Percentiles rank a stretch among this genome's conserved stretches.
Evolutionary conservation across 2,797 vertebrate species (phyloP).

Genomic region (Danionella dracula): DNA sequence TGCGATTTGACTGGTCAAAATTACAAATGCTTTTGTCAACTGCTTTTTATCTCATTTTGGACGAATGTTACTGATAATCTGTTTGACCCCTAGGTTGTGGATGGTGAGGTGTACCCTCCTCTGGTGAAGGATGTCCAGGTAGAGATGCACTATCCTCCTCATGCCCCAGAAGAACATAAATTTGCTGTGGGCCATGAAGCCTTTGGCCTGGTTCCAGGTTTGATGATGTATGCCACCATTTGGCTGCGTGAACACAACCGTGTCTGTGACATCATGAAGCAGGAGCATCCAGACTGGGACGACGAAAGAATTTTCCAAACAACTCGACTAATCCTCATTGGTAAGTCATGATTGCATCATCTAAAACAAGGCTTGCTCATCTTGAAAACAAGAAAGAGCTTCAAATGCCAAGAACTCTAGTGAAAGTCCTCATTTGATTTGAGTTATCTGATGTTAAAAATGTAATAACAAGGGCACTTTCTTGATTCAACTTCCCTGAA

Average conservation of each 20-base stretch:
- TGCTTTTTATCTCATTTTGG: too few relatives aligned
- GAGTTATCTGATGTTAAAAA: too few relatives aligned
- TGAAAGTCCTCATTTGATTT: too few relatives aligned
- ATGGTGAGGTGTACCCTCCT: constrained; percentile 89
- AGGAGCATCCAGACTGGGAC: constrained; percentile 87
- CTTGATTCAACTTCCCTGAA: too few relatives aligned
- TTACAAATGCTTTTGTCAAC: too few relatives aligned
- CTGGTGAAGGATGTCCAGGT: constrained; percentile 81
- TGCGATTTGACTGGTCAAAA: too few relatives aligned
- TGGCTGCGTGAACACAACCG: constrained; percentile 96
- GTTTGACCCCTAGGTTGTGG: constrained; percentile 64
- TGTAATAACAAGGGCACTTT: too few relatives aligned
- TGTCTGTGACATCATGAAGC: constrained; percentile 83
- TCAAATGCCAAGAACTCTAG: too few relatives aligned
- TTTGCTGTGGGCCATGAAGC: constrained; percentile 94
- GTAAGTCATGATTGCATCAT: constrained; percentile 61
- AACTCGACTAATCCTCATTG: constrained; percentile 84
- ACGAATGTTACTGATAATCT: too few relatives aligned
- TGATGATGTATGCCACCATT: constrained; percentile 96
- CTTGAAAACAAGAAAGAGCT: too few relatives aligned
- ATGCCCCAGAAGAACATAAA: constrained; percentile 75
- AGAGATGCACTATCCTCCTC: constrained; percentile 90
- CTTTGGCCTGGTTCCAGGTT: constrained; percentile 90
- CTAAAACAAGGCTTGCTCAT: background rate
- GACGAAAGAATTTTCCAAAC: constrained; percentile 94